Evolutionary conservation across 2,888 invertebrate species (phyloP).

Genomic region (Neoaliturus tenellus): DNA sequence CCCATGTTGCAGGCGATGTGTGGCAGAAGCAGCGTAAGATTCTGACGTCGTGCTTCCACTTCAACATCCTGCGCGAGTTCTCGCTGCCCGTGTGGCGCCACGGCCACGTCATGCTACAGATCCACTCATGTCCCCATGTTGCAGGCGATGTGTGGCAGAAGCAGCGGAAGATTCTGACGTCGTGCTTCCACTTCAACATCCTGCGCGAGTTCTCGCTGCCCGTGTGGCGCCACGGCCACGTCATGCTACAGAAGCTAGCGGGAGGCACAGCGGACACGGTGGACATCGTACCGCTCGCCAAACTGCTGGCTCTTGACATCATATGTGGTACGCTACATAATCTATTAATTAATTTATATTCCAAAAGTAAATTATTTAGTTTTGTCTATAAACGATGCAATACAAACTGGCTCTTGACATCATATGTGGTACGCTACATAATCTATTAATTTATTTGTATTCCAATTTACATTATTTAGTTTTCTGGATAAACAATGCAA

Average conservation of each 20-base stretch:
- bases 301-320: slow-evolving; percentile 71
- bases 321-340: no score
- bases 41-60: slow-evolving; percentile 71
- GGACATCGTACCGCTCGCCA: slow-evolving; percentile 70
- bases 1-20: neutral
- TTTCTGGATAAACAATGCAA: no score
- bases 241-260: slow-evolving; percentile 68
- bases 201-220: slow-evolving; percentile 69
- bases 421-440: slow-evolving; percentile 72
- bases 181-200: slow-evolving; percentile 70
- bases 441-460: no score
- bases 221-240: slow-evolving; percentile 66
- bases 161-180: slow-evolving; percentile 70
- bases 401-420: slow-evolving; percentile 71
- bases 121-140: neutral
- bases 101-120: neutral
- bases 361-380: no score
- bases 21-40: slow-evolving; percentile 67
- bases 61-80: slow-evolving; percentile 69
- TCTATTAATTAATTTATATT: no score
- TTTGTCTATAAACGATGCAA: no score
- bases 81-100: slow-evolving; percentile 67
- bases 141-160: slow-evolving; percentile 37
- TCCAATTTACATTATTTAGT: no score
- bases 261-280: slow-evolving; percentile 67